A percentile compares a stretch with the other conserved stretches of the same genome.
These are phyloP conservation scores for Rhabditoides inermis DNA, from an alignment of 2,888 invertebrate species.

Conservation along the genomic window DNA sequence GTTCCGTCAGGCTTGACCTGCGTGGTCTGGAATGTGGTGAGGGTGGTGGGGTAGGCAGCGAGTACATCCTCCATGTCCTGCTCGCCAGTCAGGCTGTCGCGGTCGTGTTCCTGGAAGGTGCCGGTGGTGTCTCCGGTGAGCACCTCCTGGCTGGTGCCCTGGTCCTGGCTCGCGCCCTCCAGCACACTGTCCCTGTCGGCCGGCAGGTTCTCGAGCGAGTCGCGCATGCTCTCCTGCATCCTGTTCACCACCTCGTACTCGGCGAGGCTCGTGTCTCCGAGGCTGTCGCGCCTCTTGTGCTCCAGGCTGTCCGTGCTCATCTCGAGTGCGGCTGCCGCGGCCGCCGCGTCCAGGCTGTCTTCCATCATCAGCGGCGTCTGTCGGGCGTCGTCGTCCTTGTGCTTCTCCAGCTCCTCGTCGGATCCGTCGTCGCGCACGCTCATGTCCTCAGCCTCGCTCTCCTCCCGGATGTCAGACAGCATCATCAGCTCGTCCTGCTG, in stretches of 20 bases:
- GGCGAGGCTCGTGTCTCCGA: constrained; percentile 14
- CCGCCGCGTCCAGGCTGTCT: constrained; percentile 17
- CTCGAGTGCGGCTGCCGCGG: constrained; percentile 22
- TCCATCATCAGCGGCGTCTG: constrained; percentile 22
- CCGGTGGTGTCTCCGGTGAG: constrained; percentile 45
- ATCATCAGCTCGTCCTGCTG: constrained; percentile 47
- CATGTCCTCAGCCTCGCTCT: constrained; percentile 51
- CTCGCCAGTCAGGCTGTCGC: constrained; percentile 39
- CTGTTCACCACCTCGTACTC: constrained; percentile 23
- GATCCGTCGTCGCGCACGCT: constrained; percentile 46
- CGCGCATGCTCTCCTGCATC: constrained; percentile 12
- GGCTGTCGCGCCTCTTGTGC: constrained; percentile 13
- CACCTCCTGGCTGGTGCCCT: constrained; percentile 33
- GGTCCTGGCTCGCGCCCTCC: constrained; percentile 45
- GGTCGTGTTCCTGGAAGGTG: constrained; percentile 27
- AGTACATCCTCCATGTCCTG: constrained; percentile 34
- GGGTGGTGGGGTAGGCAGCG: constrained; percentile 41
- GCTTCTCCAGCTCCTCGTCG: constrained; percentile 31
- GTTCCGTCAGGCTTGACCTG: constrained; percentile 42
- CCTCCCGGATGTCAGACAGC: constrained; percentile 49
- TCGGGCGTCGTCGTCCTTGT: constrained; percentile 12
- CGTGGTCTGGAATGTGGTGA: constrained; percentile 50
- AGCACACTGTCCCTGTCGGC: constrained; percentile 41
- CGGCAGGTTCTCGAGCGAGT: constrained; percentile 25
- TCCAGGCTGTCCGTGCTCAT: constrained; percentile 34